Base-by-base conservation (phyloP, 2,888 invertebrate species). In the Melanostoma mellinum region DNA sequence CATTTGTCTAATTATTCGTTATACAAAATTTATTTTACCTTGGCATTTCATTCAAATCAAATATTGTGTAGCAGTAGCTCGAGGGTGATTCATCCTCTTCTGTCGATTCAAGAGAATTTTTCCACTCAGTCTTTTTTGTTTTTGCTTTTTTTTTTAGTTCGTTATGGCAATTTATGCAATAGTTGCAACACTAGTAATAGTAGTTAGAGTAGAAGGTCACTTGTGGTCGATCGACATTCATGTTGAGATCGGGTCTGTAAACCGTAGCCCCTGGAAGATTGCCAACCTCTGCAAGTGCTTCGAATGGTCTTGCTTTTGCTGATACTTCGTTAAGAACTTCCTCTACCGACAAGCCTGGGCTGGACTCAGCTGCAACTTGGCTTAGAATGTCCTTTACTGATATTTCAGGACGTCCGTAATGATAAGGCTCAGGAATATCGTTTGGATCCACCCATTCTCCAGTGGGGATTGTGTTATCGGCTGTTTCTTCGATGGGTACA, bases 11-110 rank as follows among this genome's bases (percentile, higher is more conserved):
- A 10, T 30, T 46, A n/a, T 48, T 73, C 61, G 9, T 58, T 44
- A 44, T 44, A 10, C 67, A 55, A 8, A 42, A 74, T 74, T 68
- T 79, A 74, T 74, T 79, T 72, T 50, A 61, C 79, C 79, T 74
- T 79, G 79, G 61, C 60, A 79, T 79, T 73, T 77, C 10, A 35
- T 50, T 67, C 2, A 67, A 65, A 58, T 72, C 65, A 44, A 6
- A 44, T 32, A 6, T 33, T 10, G 0, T 9, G n/a, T 20, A 20
- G 20, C 1, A 20, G 20, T 20, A 20, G 6, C 9, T 46, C 9
- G 9, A 36, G 6, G 32, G 20, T 63, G 36, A 63, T 48, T 63
- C 48, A 63, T 36, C 38, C 36, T 32, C 2, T 20, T 35, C 2
- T 38, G 1, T 50, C 32, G 32, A 48, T 63, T 38, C 35, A 61